These are phyloP conservation scores for Epizoanthus scotinus DNA, from an alignment of 92 coral and sea anemone species.

Conservation along the genomic window DNA sequence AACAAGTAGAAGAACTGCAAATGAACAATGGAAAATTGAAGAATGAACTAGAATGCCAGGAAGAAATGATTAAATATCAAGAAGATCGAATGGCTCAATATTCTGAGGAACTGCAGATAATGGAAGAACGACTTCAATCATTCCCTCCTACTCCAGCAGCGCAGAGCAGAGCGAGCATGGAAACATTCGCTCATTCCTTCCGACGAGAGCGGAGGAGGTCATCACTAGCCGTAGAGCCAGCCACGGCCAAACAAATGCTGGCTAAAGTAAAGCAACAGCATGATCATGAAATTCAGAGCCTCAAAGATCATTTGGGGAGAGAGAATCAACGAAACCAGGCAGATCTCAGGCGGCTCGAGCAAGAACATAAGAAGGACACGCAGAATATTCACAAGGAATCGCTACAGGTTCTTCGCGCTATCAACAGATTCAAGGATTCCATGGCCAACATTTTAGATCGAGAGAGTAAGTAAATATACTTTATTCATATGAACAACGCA, in stretches of 20 bases:
- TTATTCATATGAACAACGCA: background rate
- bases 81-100: constrained; percentile 87
- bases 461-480: constrained; percentile 70
- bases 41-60: constrained; percentile 88
- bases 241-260: constrained; percentile 93
- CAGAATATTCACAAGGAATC: constrained; percentile 90
- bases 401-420: constrained; percentile 75
- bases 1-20: constrained; percentile 67
- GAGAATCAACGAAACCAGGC: constrained; percentile 87
- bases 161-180: constrained; percentile 85
- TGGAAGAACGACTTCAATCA: constrained; percentile 71
- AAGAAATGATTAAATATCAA: constrained; percentile 95
- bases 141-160: constrained; percentile 72
- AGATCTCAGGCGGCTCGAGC: constrained; percentile 78
- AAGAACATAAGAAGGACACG: constrained; percentile 84
- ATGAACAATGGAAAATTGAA: constrained; percentile 62
- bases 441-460: constrained; percentile 83
- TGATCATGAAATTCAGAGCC: constrained; percentile 84
- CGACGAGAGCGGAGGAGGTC: constrained; percentile 65
- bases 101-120: constrained; percentile 74
- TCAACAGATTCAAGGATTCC: constrained; percentile 92
- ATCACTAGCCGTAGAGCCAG: constrained; percentile 70
- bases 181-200: constrained; percentile 51
- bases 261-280: constrained; percentile 88
- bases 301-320: constrained; percentile 72